Percentiles rank a stretch among this genome's conserved stretches.
phyloP scores from a whole-genome alignment of 2,113 vertebrate species.

The Chunga burmeisteri region DNA sequence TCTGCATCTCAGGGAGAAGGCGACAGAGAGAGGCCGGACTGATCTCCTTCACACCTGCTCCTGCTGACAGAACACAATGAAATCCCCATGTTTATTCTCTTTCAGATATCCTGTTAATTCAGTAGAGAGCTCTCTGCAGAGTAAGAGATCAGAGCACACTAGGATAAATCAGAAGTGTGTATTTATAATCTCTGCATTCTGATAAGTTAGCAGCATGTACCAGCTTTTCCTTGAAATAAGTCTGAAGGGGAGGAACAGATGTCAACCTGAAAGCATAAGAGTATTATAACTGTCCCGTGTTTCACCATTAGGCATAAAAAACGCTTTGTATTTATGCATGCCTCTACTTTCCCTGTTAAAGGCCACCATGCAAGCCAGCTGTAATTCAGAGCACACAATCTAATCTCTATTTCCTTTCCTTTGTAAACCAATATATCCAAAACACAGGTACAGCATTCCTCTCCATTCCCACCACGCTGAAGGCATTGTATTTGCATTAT shows the following conservation, averaged over 20 bases:
- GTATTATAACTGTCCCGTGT: neutral
- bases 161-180: neutral
- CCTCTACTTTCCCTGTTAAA: neutral
- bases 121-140: neutral
- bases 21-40: neutral
- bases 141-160: neutral
- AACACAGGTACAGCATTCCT: neutral
- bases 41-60: neutral
- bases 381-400: neutral
- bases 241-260: slow-evolving; percentile 24
- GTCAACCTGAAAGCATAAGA: neutral
- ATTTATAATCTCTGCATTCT: slow-evolving; percentile 34
- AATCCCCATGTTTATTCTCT: neutral
- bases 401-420: neutral
- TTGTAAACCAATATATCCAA: neutral
- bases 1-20: neutral
- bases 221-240: neutral
- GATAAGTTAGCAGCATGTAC: neutral
- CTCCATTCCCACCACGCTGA: neutral
- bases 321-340: neutral
- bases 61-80: neutral
- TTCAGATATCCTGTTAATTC: neutral
- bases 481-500: neutral
- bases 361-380: neutral
- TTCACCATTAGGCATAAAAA: neutral